Base-by-base conservation (phyloP, 2,797 vertebrate genomes). In the Neomorphus geoffroyi region DNA sequence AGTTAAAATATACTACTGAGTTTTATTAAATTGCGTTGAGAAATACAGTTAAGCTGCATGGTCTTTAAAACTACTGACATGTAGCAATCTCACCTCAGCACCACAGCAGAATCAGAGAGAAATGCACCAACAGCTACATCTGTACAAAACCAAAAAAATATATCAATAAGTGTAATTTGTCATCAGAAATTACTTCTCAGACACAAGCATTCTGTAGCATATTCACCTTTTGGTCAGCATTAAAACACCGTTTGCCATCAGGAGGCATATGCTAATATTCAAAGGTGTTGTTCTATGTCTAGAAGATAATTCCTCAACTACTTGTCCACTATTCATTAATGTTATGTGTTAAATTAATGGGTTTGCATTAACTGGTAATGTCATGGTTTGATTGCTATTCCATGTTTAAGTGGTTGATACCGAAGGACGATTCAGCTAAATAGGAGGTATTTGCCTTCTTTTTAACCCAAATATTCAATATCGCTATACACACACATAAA, bases 121-220 rank as follows among this genome's bases (percentile, higher is more conserved):
- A 99, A 99, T 5, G 99, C 99, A 80, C 99, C 99, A 54, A 99
- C 98, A 3, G 99, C 99, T 87, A 99, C 95, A 97, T 99, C 99
- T 99, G 98, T 46, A 86, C 83, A 79, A 94, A 16, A 28, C 27
- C 26, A 28, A 14, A 51, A 51, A 93, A 14, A 27, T 0, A 83
- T 16, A 97, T 94, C 89, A 83, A 92, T 96, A 73, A 92, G 37
- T 24, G 83, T 80, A 54, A 93, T 91, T 95, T 96, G 46, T 80
- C 88, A 95, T 82, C 67, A 85, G 74, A 65, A 98, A 92, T 93
- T 83, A 93, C 70, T 95, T 95, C 79, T 67, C 58, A 82, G n/a
- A 41, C n/a, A 79, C 65, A 90, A 89, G 67, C 43, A 91, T 45
- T 83, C 80, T 88, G 78, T 30, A 95, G 56, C 5, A 19, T 45